These are phyloP conservation scores for Fulica atra DNA, from an alignment of 2,113 vertebrate species.

Conservation along the genomic window DNA sequence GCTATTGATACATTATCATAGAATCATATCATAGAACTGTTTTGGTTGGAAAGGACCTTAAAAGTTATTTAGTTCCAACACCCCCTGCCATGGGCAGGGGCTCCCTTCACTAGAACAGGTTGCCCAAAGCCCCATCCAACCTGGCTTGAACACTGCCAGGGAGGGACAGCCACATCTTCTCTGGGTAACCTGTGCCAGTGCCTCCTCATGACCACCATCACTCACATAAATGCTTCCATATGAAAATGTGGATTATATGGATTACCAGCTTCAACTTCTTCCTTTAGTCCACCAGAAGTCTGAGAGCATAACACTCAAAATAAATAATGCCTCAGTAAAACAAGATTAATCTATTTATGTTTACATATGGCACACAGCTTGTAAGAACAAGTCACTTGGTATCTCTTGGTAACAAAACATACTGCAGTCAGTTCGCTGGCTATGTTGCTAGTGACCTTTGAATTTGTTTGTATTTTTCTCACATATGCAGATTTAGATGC, in stretches of 20 bases:
- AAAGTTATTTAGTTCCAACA: no score
- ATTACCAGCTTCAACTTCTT: background rate
- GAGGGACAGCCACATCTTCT: no score
- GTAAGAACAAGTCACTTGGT: background rate
- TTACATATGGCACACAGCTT: background rate
- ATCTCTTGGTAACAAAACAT: background rate
- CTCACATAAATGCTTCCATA: background rate
- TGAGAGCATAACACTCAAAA: background rate
- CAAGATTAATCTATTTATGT: background rate
- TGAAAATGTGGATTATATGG: background rate
- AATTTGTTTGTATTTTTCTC: background rate
- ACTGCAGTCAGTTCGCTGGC: background rate
- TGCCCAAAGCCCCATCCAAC: no score
- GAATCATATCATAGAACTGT: no score
- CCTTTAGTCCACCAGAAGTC: background rate
- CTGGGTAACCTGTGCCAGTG: no score
- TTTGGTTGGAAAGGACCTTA: no score
- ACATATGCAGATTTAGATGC: background rate
- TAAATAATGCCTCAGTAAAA: background rate
- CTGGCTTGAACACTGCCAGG: no score
- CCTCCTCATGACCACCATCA: no score
- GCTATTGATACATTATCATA: background rate
- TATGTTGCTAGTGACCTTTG: background rate
- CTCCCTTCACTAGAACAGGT: no score
- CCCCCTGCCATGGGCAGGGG: no score